Evolutionary conservation across 2,113 vertebrate genomes (phyloP), one percentile per base, ranked within the genome.

Genomic region (Charina bottae): DNA sequence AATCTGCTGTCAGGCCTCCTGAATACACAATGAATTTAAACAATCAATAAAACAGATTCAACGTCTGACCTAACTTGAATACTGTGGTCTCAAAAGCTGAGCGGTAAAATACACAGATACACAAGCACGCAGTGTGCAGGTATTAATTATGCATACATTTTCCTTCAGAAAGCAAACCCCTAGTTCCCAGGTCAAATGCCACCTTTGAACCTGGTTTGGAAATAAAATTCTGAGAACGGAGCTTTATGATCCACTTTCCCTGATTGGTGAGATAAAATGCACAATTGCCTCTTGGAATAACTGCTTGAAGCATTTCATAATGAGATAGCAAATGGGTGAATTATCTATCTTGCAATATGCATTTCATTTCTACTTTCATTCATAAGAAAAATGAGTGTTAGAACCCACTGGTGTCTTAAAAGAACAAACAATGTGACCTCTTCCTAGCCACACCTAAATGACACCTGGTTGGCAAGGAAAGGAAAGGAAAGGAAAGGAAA

Each of bases 361-460:
- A 24, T 56, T 68, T 33, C 53, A 54, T 59, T 46, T 26, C 28
- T 24, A 78, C 46, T 24, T 33, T 86, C 24, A 37, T 24, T 86
- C 58, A 28, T 33, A 91, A 86, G 84, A 37, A 91, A 72, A 72
- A 33, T 46, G 85, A 91, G 62, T 72, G 28, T 58, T 87, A 72
- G 58, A 87, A 46, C 15, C 11, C 8, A 19, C 33, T 78, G 42
- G 17, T 15, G 13, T 28, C 33, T 83, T 58, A 1, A 24, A 64
- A 24, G 11, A 37, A 7, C 33, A 59, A 87, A 90, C 6, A 26
- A 5, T 8, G 3, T 59, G 62, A 37, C 78, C 33, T 0, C 24
- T 90, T 26, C 5, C 33, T 28, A 24, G n/a, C 72, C 55, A 84
- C 49, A 6, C 23, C 2, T 46, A 33, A 46, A 19, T 83, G 59